These are phyloP conservation scores for Aegithalos caudatus DNA, from an alignment of 2,113 vertebrate species.

Conservation along the genomic window DNA sequence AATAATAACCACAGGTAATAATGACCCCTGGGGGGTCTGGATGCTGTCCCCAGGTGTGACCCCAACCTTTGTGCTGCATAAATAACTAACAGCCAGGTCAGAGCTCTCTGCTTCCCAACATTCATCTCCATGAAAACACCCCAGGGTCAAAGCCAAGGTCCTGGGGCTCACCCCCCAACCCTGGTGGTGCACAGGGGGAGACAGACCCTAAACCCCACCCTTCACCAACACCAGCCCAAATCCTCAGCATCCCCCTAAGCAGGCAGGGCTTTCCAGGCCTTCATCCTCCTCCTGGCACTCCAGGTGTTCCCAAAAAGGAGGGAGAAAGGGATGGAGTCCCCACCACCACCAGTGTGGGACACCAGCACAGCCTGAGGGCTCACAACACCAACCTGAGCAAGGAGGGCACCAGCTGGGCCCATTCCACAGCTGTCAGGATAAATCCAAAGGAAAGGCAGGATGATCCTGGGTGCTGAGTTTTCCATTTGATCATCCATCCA, in stretches of 20 bases:
- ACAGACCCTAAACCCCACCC: neutral
- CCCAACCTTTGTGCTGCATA: neutral
- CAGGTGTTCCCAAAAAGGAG: rapidly evolving
- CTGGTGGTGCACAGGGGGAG: neutral
- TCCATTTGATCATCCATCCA: neutral
- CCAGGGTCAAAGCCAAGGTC: rapidly evolving
- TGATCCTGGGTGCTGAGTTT: rapidly evolving
- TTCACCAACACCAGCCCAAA: neutral
- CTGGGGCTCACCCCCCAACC: neutral
- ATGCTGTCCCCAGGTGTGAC: neutral
- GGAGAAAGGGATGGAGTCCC: rapidly evolving
- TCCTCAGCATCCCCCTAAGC: rapidly evolving
- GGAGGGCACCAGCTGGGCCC: rapidly evolving
- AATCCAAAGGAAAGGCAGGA: neutral
- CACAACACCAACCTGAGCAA: neutral
- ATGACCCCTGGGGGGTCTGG: neutral
- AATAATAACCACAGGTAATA: rapidly evolving
- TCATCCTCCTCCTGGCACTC: rapidly evolving
- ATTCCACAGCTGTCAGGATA: neutral
- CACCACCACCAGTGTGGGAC: neutral
- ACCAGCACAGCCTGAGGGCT: neutral
- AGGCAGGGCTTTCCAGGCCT: neutral
- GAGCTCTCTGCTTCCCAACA: neutral
- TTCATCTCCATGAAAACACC: rapidly evolving
- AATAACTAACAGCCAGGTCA: neutral